phyloP scores from a whole-genome alignment of 2,888 invertebrate genomes.

The Pollenia angustigena region DNA sequence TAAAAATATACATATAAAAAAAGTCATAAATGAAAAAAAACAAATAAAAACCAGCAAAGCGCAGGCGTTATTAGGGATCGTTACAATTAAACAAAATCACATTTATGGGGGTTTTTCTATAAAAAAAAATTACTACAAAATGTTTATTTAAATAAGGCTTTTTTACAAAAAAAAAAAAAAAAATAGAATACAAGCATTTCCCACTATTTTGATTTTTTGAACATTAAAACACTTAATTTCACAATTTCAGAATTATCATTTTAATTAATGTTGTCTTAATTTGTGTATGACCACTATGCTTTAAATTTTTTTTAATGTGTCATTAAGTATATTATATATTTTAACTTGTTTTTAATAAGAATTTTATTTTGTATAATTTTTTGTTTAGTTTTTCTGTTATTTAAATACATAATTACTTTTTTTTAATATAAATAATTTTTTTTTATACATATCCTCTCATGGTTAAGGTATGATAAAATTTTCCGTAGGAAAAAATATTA shows the following conservation, averaged over 20 bases:
- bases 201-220: slow-evolving; percentile 20
- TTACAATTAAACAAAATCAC: slow-evolving; percentile 38
- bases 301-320: slow-evolving; percentile 70
- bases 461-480: slow-evolving; percentile 78
- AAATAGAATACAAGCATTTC: slow-evolving; percentile 2
- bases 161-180: slow-evolving; percentile 15
- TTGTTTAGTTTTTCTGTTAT: slow-evolving; percentile 62
- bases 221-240: slow-evolving; percentile 4
- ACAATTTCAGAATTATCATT: neutral
- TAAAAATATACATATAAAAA: slow-evolving; percentile 46
- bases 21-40: slow-evolving; percentile 55
- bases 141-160: slow-evolving; percentile 34
- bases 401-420: slow-evolving; percentile 64
- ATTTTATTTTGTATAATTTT: slow-evolving; percentile 59
- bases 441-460: slow-evolving; percentile 78
- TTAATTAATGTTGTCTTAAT: slow-evolving; percentile 44
- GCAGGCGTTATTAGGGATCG: slow-evolving; percentile 66
- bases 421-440: slow-evolving; percentile 62
- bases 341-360: slow-evolving; percentile 62
- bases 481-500: slow-evolving; percentile 52
- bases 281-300: slow-evolving; percentile 46
- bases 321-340: slow-evolving; percentile 67
- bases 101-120: slow-evolving; percentile 41
- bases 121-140: slow-evolving; percentile 7
- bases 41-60: slow-evolving; percentile 55